Percentiles rank a stretch among this genome's conserved stretches.
Conservation (phyloP, 2,797 vertebrate species). For the Emys orbicularis region DNA sequence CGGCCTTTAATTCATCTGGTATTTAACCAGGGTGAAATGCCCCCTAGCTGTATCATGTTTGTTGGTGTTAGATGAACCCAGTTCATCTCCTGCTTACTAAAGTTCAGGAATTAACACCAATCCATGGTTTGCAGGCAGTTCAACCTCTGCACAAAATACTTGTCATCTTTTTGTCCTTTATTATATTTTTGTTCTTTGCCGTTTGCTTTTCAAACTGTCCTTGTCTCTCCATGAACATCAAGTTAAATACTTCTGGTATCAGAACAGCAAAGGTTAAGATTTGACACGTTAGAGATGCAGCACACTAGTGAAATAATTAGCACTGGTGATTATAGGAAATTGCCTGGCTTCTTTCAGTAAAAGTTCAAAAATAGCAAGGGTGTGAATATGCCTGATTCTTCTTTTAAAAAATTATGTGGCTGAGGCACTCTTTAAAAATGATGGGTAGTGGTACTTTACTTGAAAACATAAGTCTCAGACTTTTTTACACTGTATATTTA, state of each 20-base stretch:
- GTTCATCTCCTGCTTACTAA: conserved; percentile 75
- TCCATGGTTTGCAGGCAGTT: conserved; percentile 67
- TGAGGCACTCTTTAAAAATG: background rate
- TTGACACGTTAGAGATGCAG: background rate
- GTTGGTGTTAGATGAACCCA: conserved; percentile 83
- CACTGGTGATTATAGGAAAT: background rate
- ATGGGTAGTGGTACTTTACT: background rate
- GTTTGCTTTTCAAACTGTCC: conserved; percentile 14
- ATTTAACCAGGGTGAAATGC: conserved; percentile 82
- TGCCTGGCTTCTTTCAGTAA: conserved; percentile 38
- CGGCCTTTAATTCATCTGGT: conserved; percentile 85
- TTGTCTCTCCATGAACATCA: background rate
- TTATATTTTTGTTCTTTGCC: conserved; percentile 41
- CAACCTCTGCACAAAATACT: conserved; percentile 56
- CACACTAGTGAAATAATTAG: conserved; percentile 30
- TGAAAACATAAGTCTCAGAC: conserved; percentile 5
- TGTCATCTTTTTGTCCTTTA: conserved; percentile 73
- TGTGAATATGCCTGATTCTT: background rate
- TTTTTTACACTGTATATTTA: background rate
- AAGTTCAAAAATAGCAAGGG: conserved; percentile 13
- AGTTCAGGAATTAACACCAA: conserved; percentile 82
- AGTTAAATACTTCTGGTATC: conserved; percentile 3
- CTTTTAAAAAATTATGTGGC: background rate
- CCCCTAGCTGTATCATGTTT: conserved; percentile 81
- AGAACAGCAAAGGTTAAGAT: background rate